Percentiles rank a stretch among this genome's conserved stretches.
Evolutionary conservation across 2,113 vertebrate species (phyloP).

Genomic region (Ahaetulla prasina): DNA sequence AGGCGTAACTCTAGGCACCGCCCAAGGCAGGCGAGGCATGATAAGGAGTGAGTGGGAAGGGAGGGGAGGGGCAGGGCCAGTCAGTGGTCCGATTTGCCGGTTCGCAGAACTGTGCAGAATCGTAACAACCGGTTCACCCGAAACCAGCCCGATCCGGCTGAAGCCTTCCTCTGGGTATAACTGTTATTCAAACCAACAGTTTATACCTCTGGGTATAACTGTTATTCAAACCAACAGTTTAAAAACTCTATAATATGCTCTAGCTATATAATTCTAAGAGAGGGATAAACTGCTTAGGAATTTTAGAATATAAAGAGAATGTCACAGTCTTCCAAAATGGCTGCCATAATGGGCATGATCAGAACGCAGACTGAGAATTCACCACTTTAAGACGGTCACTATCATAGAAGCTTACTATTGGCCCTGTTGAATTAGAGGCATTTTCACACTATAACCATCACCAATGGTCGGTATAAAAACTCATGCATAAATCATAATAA

Average conservation of each 20-base stretch:
- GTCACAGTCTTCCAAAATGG: neutral
- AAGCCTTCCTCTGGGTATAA: no score
- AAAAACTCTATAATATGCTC: neutral
- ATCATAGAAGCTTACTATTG: neutral
- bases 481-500: neutral
- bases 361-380: neutral
- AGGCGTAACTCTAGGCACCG: no score
- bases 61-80: no score
- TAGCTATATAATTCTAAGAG: neutral
- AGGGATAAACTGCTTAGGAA: neutral
- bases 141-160: no score
- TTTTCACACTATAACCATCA: neutral
- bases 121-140: no score
- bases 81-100: no score
- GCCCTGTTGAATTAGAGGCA: neutral
- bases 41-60: no score
- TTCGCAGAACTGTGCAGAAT: no score
- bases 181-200: neutral
- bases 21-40: no score
- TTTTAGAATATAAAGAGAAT: neutral
- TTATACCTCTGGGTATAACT: neutral
- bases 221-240: neutral
- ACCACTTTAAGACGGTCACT: neutral
- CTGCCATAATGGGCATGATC: neutral
- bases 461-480: neutral